Base-by-base conservation (phyloP, 1,140 invertebrate species). In the Drosophila sulfurigaster region DNA sequence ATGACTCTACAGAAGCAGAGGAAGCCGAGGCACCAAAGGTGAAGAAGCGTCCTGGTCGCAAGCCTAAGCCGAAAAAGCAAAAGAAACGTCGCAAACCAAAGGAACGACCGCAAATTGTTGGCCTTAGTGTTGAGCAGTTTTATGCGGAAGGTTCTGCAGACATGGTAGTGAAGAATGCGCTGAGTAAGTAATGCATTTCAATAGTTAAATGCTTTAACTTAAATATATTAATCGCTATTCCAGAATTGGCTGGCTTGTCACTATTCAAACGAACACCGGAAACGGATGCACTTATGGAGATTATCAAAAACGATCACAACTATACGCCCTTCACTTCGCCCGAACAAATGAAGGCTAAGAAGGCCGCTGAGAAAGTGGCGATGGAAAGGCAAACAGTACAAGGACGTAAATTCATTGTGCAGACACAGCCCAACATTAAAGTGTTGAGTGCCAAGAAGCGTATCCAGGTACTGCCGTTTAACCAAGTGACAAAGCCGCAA, bases 231-330 rank as follows among this genome's bases (percentile, higher is more conserved):
- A 20, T 62, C n/a, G 15, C 6, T 28, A 13, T 83, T 94, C 11
- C 57, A 92, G 92, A 92, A 67, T 56, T 90, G 1, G 92, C 92
- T 25, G 92, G 92, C 1, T 48, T 93, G 5, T 76, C 90, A 0
- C 54, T 80, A 10, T 79, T 75, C 15, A 87, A 90, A 51, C 52
- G 86, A 6, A 86, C 82, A 3, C 60, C 81, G 0, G 92, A 92
- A 52, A 69, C 79, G 16, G 92, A 92, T 48, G 87, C 91, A 13
- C 54, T 78, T 2, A 5, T 92, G 49, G 78, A 83, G 48, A 93
- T 93, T 54, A 94, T 95, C 65, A 93, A 93, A 79, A 95, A 95
- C 92, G 95, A 95, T 90, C 95, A 95, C 87, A 95, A 95, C 77
- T 95, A 95, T 78, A 95, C 95, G 62, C 93, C 94, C 15, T 93